Conservation (phyloP, 2,888 invertebrate species). For the Oxycera nigricornis region DNA sequence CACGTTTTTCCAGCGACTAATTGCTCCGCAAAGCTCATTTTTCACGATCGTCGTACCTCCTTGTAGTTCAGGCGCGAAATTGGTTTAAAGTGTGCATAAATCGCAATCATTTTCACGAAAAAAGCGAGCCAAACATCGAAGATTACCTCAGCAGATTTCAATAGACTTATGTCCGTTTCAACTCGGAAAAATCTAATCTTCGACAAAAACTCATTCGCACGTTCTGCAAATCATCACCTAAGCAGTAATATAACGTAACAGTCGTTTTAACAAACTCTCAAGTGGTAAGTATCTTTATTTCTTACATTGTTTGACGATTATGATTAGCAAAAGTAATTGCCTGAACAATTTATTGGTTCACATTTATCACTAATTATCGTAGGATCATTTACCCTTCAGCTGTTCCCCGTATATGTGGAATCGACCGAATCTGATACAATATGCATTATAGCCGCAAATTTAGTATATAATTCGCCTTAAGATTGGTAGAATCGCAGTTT, state of each 20-base stretch:
- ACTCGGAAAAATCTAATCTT: conserved; percentile 57
- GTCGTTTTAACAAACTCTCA: conserved; percentile 11
- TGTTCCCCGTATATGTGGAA: too few relatives aligned
- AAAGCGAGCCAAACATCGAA: conserved; percentile 21
- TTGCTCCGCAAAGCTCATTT: conserved; percentile 23
- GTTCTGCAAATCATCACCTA: conserved; percentile 57
- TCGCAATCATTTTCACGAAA: conserved; percentile 17
- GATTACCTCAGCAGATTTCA: conserved; percentile 47
- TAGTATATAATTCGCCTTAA: too few relatives aligned
- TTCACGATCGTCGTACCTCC: neutral
- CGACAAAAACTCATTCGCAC: conserved; percentile 56
- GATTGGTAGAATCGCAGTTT: too few relatives aligned
- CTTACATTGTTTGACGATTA: neutral
- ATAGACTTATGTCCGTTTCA: conserved; percentile 61
- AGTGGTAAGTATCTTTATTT: neutral
- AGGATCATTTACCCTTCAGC: too few relatives aligned
- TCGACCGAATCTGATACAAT: too few relatives aligned
- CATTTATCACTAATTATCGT: too few relatives aligned
- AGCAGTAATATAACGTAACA: conserved; percentile 61
- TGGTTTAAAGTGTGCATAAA: neutral
- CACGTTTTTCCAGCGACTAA: conserved; percentile 44
- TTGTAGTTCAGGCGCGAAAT: conserved; percentile 28
- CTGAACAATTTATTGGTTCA: too few relatives aligned
- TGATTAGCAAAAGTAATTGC: neutral
- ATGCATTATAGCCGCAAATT: too few relatives aligned